Conservation (phyloP, 2,888 invertebrate species). For the Eumerus sabulonum region DNA sequence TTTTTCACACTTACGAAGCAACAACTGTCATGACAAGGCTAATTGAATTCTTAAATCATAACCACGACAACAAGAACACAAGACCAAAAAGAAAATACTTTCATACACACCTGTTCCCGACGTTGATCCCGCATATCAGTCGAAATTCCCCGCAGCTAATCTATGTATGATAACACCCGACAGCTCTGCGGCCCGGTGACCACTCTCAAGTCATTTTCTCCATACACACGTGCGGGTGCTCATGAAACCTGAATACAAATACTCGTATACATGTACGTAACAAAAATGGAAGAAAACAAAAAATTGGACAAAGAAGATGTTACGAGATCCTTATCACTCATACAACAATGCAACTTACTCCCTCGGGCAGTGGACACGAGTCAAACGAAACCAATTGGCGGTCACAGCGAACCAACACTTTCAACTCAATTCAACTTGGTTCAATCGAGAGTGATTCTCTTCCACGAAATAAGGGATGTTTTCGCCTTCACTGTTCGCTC, state of each 20-base stretch:
- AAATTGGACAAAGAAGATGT: constrained; percentile 58
- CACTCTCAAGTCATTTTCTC: background rate
- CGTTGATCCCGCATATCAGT: constrained; percentile 60
- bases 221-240: constrained; percentile 52
- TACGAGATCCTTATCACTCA: constrained; percentile 57
- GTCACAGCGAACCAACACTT: constrained; percentile 4
- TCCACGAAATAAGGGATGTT: constrained; percentile 14
- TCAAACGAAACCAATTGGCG: constrained; percentile 51
- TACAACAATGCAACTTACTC: constrained; percentile 19
- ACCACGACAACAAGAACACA: background rate
- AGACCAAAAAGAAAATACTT: no score
- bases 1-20: background rate
- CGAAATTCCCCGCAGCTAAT: constrained; percentile 18
- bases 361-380: constrained; percentile 53
- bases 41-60: constrained; percentile 24
- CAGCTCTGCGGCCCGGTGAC: background rate
- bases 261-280: background rate
- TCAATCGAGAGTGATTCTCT: constrained; percentile 20
- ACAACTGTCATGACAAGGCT: constrained; percentile 11
- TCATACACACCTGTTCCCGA: constrained; percentile 46
- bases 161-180: constrained; percentile 4
- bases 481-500: constrained; percentile 22
- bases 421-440: constrained; percentile 24
- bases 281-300: constrained; percentile 35
- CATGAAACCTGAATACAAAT: constrained; percentile 24